These are phyloP conservation scores for Parnassius mnemosyne DNA, from an alignment of 2,888 invertebrate genomes.

Conservation along the genomic window DNA sequence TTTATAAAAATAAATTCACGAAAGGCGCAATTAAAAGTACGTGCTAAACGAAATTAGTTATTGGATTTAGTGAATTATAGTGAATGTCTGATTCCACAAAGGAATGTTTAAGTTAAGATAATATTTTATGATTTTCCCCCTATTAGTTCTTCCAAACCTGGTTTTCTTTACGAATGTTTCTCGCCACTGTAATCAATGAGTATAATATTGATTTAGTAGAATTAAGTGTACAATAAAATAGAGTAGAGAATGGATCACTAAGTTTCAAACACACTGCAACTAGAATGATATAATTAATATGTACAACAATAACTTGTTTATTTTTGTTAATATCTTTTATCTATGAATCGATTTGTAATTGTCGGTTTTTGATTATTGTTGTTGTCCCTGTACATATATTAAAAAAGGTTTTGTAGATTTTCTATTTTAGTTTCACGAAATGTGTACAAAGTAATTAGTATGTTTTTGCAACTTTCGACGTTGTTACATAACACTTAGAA, in stretches of 20 bases:
- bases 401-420: conserved; percentile 72
- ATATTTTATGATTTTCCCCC: conserved; percentile 30
- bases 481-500: conserved; percentile 52
- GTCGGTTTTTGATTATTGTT: conserved; percentile 67
- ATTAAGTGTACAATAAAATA: conserved; percentile 47
- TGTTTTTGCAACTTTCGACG: conserved; percentile 61
- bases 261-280: conserved; percentile 17
- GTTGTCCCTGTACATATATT: conserved; percentile 69
- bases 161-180: conserved; percentile 27
- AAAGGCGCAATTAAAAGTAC: conserved; percentile 51
- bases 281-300: conserved; percentile 20
- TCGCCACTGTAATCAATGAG: conserved; percentile 25
- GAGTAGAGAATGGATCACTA: conserved; percentile 32
- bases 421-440: conserved; percentile 70
- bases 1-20: conserved; percentile 53
- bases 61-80: conserved; percentile 55
- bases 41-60: conserved; percentile 51
- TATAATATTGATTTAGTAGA: conserved; percentile 45
- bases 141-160: conserved; percentile 56
- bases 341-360: conserved; percentile 45
- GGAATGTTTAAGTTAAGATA: conserved; percentile 35
- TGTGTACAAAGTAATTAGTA: conserved; percentile 75
- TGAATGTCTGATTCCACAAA: conserved; percentile 40
- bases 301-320: conserved; percentile 36
- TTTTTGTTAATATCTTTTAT: conserved; percentile 53